Conservation (phyloP, 2,888 invertebrate species). For the Gymnocheta viridis region DNA sequence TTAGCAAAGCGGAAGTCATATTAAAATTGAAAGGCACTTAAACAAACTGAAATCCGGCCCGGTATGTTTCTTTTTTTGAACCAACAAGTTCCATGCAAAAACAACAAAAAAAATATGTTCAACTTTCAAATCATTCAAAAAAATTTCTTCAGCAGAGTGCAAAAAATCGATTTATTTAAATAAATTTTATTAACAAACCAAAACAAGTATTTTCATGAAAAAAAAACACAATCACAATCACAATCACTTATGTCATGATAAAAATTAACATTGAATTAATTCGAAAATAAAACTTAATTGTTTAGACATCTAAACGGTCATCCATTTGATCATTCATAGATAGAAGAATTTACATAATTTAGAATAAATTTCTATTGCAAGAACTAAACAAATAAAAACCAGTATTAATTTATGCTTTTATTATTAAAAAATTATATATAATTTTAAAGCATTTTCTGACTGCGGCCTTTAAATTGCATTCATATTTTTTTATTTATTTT, state of each 20-base stretch:
- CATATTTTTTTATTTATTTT: not conserved
- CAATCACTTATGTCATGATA: not conserved
- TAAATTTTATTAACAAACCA: not conserved
- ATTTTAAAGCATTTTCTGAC: not conserved
- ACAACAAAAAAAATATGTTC: not conserved
- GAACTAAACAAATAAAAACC: not conserved
- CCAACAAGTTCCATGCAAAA: not conserved
- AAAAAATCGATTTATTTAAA: not conserved
- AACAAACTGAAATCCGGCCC: not conserved
- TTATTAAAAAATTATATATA: too few relatives aligned
- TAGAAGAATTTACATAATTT: slow-evolving; percentile 30
- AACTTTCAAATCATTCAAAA: not conserved
- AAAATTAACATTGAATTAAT: slow-evolving; percentile 4
- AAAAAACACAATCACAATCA: not conserved
- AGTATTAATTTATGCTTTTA: not conserved
- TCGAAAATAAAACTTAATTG: not conserved
- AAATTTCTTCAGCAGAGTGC: slow-evolving; percentile 1
- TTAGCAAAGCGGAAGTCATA: not conserved
- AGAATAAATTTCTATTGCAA: slow-evolving; percentile 26
- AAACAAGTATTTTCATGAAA: not conserved
- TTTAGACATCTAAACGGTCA: not conserved
- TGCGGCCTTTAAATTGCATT: not conserved
- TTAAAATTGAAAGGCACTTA: not conserved
- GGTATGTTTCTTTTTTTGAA: not conserved
- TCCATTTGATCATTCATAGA: not conserved